phyloP scores from a whole-genome alignment of 2,797 vertebrate genomes.

The Paratrypauchen microcephalus region DNA sequence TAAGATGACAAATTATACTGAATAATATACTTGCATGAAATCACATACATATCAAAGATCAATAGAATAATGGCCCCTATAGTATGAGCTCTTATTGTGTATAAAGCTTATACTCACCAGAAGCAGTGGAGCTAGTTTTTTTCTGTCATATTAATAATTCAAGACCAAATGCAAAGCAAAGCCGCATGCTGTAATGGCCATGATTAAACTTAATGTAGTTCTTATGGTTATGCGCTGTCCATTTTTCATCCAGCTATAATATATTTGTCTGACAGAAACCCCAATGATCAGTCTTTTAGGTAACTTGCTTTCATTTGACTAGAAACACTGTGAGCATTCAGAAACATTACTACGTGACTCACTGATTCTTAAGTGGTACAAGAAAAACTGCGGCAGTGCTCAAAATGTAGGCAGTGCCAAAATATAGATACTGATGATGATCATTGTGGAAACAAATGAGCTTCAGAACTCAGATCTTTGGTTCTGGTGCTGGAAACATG shows the following conservation, averaged over 20 bases:
- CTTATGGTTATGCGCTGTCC: conserved; percentile 25
- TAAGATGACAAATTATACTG: not conserved
- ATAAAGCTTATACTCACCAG: conserved; percentile 30
- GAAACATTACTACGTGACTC: not conserved
- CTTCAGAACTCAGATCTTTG: conserved; percentile 46
- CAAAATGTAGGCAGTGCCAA: conserved; percentile 22
- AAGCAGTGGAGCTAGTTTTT: conserved; percentile 37
- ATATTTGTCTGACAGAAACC: conserved; percentile 9
- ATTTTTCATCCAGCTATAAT: conserved; percentile 1
- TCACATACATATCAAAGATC: not conserved
- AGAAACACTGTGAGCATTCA: not conserved
- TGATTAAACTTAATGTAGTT: conserved; percentile 38
- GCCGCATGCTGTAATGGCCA: conserved; percentile 33
- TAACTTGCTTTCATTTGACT: not conserved
- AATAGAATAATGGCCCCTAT: not conserved
- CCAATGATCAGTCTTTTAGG: not conserved
- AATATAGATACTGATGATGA: conserved; percentile 32
- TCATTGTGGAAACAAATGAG: conserved; percentile 44
- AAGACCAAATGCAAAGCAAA: conserved; percentile 35
- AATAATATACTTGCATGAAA: not conserved
- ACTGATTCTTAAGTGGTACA: not conserved
- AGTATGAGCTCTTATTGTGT: conserved; percentile 17
- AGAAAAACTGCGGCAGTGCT: conserved; percentile 18
- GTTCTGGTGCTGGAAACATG: conserved; percentile 63
- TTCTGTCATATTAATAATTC: conserved; percentile 49